Base-by-base conservation (phyloP, 2,113 vertebrate genomes). In the Chaetodon auriga region DNA sequence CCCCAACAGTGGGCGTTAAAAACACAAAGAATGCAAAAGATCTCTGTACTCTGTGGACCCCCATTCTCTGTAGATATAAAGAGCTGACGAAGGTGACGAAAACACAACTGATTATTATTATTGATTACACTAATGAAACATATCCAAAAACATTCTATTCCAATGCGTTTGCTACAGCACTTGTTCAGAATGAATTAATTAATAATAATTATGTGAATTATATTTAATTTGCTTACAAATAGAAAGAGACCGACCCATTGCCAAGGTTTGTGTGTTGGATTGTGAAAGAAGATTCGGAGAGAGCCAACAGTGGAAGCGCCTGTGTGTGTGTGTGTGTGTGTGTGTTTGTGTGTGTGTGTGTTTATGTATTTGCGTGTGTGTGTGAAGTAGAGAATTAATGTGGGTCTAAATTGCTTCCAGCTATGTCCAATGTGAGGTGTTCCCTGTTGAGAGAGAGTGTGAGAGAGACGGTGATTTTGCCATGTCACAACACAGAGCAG, bases 401-500 rank as follows among this genome's bases (percentile, higher is more conserved):
- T 71, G 51, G 12, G 46, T 81, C n/a, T 69, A 65, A 82, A 83
- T 68, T 57, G 57, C 80, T 82, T 82, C 55, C 54, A 64, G 83
- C 78, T 66, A 75, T 82, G 76, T 87, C 82, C 75, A 71, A 70
- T 74, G 23, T 15, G 46, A 75, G 64, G 81, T 66, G 60, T 75
- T 82, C 54, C 80, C 69, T 68, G 43, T 75, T 58, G 79, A 74
- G 61, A 77, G 48, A 75, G 23, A 55, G 25, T 19, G 41, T 60
- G 43, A 36, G 7, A 58, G 60, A 48, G 53, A 61, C 68, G 53
- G 62, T 62, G 72, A 68, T 77, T 75, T 77, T 79, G 69, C 64
- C 54, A 21, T 88, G 82, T 85, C 79, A 85, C 65, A 84, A 75
- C 72, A 88, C 45, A 83, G 78, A 82, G 43, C 71, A 82, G 87